Percentiles rank a stretch among this genome's conserved stretches.
Conservation (phyloP, 2,888 invertebrate species). For the Arrhopalites spinosus region DNA sequence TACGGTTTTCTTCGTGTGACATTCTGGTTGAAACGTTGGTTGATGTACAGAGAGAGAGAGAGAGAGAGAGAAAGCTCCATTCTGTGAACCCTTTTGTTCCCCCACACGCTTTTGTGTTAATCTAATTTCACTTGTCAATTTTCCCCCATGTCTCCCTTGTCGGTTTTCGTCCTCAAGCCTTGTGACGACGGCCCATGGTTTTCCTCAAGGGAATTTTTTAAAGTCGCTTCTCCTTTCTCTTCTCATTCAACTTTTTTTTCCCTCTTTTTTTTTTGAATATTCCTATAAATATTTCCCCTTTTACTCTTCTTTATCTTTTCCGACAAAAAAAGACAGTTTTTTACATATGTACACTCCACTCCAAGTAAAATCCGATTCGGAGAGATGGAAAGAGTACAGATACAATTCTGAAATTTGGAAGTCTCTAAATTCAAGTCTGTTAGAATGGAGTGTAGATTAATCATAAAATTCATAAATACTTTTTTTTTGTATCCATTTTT, state of each 20-base stretch:
- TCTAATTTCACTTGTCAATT: slow-evolving; percentile 56
- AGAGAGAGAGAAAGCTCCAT: slow-evolving; percentile 27
- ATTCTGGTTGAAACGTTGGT: slow-evolving; percentile 17
- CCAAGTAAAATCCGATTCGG: no score
- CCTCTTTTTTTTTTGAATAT: slow-evolving; percentile 17
- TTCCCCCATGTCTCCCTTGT: slow-evolving; percentile 35
- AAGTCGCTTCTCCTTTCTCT: slow-evolving; percentile 27
- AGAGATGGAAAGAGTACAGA: no score
- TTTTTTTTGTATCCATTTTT: no score
- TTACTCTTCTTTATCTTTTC: not conserved
- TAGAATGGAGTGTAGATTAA: no score
- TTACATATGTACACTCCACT: no score
- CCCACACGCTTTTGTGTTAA: slow-evolving; percentile 52
- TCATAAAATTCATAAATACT: no score
- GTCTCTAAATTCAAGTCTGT: no score
- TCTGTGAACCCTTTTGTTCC: slow-evolving; percentile 46
- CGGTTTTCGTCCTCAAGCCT: slow-evolving; percentile 13
- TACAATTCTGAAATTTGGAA: no score
- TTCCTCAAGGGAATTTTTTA: slow-evolving; percentile 40
- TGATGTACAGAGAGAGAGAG: not conserved
- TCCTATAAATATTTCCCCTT: slow-evolving; percentile 1
- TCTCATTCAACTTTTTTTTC: slow-evolving; percentile 12
- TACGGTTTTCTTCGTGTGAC: slow-evolving; percentile 30
- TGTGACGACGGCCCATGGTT: slow-evolving; percentile 27
- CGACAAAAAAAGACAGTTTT: no score